Evolutionary conservation across 2,113 vertebrate genomes (phyloP).

Genomic region (Parus major): DNA sequence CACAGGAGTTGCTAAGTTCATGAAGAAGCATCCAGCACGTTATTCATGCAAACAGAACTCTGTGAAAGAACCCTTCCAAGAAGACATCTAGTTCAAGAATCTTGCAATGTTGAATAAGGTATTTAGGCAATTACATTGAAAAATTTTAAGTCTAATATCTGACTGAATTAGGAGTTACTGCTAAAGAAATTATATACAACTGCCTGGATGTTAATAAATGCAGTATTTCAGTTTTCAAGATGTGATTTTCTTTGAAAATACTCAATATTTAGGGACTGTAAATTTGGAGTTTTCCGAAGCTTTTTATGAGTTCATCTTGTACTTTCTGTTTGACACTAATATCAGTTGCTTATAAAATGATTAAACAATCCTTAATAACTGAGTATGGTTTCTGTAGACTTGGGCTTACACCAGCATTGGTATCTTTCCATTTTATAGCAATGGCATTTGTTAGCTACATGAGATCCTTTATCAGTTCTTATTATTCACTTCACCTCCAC

Average conservation of each 20-base stretch:
- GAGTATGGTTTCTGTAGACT: neutral
- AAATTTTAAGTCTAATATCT: neutral
- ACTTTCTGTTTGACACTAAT: neutral
- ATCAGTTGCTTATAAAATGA: neutral
- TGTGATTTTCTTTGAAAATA: neutral
- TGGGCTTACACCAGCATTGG: neutral
- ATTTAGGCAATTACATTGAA: neutral
- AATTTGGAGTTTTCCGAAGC: neutral
- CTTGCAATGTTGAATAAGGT: neutral
- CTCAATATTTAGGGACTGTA: neutral
- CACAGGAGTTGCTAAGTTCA: neutral
- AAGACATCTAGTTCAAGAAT: neutral
- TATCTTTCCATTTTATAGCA: neutral
- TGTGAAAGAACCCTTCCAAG: neutral
- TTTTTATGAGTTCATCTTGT: neutral
- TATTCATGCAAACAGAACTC: neutral
- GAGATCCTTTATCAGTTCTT: neutral
- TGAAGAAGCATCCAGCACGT: neutral
- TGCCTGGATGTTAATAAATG: neutral
- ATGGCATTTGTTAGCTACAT: neutral
- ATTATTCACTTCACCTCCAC: neutral
- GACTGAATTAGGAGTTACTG: neutral
- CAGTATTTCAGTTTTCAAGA: neutral
- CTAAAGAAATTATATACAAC: neutral
- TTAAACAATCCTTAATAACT: neutral